These are phyloP conservation scores for Dicrurus megarhynchus DNA, from an alignment of 2,113 vertebrate species.

Conservation along the genomic window DNA sequence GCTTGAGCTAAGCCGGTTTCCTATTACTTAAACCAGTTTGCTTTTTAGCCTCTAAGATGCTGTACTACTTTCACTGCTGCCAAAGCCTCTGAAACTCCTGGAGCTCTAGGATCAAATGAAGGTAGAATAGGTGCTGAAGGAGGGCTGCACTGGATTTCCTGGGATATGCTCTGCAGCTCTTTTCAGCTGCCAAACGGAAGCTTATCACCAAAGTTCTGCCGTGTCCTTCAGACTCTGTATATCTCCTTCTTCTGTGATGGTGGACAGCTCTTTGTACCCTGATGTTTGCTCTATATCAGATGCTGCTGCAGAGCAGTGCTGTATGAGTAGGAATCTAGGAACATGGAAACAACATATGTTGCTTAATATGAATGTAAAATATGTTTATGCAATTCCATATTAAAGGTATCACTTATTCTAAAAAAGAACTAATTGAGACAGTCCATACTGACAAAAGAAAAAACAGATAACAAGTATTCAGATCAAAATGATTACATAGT, in stretches of 20 bases:
- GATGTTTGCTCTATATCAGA: not conserved
- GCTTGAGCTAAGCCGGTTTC: not conserved
- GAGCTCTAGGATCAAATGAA: not conserved
- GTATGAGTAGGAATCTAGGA: not conserved
- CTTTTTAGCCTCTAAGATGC: not conserved
- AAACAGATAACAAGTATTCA: not conserved
- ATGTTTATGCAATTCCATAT: not conserved
- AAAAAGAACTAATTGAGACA: not conserved
- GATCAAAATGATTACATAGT: not conserved
- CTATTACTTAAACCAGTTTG: not conserved
- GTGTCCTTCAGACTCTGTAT: not conserved
- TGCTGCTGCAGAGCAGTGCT: not conserved
- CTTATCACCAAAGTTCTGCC: not conserved
- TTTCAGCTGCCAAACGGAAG: not conserved
- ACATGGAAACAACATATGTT: not conserved
- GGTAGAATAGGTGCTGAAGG: not conserved
- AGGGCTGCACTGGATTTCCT: not conserved
- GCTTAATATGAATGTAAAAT: not conserved
- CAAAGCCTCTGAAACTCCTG: not conserved
- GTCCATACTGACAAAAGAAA: not conserved
- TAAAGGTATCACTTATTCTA: not conserved
- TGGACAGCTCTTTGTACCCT: not conserved
- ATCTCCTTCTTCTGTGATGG: not conserved
- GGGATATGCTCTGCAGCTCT: not conserved
- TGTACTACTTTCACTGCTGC: not conserved